phyloP scores from a whole-genome alignment of 1,140 invertebrate species.

The Trialeurodes vaporariorum region DNA sequence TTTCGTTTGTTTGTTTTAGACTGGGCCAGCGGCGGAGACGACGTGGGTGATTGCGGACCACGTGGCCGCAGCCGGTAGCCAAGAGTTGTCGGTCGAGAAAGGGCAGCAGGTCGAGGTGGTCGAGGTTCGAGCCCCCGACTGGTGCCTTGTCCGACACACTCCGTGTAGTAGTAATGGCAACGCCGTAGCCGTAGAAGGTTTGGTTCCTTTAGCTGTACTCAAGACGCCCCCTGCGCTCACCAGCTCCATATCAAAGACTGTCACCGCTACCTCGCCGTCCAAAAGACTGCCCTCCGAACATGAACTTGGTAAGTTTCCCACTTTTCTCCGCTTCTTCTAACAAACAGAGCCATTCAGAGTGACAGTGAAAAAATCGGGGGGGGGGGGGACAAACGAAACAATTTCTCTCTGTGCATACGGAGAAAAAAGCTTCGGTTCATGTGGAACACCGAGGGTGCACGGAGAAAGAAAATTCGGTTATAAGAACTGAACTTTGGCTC shows the following conservation, averaged over 20 bases:
- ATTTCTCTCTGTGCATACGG: too few relatives aligned
- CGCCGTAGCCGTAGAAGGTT: constrained; percentile 45
- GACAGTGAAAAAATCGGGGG: too few relatives aligned
- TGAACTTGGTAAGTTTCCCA: constrained; percentile 27
- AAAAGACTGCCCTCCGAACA: constrained; percentile 30
- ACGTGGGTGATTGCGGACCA: constrained; percentile 79
- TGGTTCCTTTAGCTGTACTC: constrained; percentile 68
- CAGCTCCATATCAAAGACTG: constrained; percentile 3
- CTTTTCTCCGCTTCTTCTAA: background rate
- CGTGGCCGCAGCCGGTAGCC: constrained; percentile 45
- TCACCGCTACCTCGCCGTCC: constrained; percentile 39
- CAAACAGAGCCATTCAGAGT: too few relatives aligned
- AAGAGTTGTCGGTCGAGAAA: constrained; percentile 65
- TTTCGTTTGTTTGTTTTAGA: constrained; percentile 26
- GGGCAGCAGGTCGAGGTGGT: constrained; percentile 88
- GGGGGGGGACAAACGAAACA: too few relatives aligned
- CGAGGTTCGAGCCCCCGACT: constrained; percentile 36
- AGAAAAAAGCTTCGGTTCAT: too few relatives aligned
- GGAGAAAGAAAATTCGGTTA: too few relatives aligned
- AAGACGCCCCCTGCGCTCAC: constrained; percentile 52
- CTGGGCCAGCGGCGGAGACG: constrained; percentile 60
- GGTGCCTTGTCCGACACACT: constrained; percentile 43
- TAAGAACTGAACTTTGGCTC: too few relatives aligned
- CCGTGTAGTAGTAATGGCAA: constrained; percentile 40
- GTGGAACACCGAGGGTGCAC: too few relatives aligned